These are phyloP conservation scores for Echiichthys vipera DNA, from an alignment of 2,797 vertebrate genomes.

Conservation along the genomic window DNA sequence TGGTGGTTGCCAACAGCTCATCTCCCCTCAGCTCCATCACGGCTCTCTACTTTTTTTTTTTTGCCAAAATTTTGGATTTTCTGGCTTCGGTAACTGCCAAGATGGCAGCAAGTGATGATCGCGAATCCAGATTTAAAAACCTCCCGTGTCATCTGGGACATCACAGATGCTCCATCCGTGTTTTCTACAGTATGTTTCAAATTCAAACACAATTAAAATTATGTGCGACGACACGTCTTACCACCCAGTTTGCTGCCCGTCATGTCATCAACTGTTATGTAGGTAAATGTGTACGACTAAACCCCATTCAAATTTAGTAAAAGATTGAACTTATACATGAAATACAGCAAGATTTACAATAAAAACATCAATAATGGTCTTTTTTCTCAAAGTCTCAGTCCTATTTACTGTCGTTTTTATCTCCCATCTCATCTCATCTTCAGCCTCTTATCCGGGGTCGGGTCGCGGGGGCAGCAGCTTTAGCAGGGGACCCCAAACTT, in stretches of 20 bases:
- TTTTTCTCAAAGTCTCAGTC: neutral
- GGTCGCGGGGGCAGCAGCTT: too few relatives aligned
- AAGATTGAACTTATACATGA: neutral
- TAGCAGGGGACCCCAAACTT: too few relatives aligned
- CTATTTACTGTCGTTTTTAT: too few relatives aligned
- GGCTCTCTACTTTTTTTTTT: neutral
- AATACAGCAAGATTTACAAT: neutral
- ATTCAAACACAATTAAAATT: slow-evolving; percentile 5
- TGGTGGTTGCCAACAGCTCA: neutral
- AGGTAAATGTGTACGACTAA: neutral
- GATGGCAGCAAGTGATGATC: slow-evolving; percentile 37
- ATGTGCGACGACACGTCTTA: slow-evolving; percentile 4
- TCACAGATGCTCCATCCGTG: slow-evolving; percentile 24
- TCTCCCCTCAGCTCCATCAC: neutral
- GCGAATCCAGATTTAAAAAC: slow-evolving; percentile 41
- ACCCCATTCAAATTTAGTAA: neutral
- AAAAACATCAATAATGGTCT: too few relatives aligned
- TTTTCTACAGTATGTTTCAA: slow-evolving; percentile 30
- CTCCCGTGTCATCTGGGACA: slow-evolving; percentile 22
- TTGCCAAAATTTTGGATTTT: slow-evolving; percentile 28
- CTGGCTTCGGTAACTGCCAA: slow-evolving; percentile 20
- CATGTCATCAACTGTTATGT: neutral
- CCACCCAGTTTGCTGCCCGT: neutral
- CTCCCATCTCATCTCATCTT: too few relatives aligned
- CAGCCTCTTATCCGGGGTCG: too few relatives aligned